Evolutionary conservation across 2,888 invertebrate species (phyloP), one percentile per base, ranked within the genome.

Genomic region (Mamestra brassicae): DNA sequence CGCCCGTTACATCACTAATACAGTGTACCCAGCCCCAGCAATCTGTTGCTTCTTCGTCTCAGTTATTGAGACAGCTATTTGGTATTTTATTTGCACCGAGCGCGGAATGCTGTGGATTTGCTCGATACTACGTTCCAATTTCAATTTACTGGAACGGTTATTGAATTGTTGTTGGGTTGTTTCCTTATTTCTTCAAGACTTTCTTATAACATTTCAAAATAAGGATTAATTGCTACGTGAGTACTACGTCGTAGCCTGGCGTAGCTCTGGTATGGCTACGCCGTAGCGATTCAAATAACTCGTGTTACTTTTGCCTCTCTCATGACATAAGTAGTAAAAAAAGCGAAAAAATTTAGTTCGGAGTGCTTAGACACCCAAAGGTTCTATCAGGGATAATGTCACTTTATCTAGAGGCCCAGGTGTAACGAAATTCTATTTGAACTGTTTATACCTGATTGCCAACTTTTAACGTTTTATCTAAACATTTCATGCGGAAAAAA

Each of bases 11-110:
- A 45, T 45, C 62, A 62, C 45, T 45, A 45, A 45, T 45, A 45
- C 45, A 15, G 45, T 78, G 66, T 74, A 60, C 62, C 58, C 71
- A 54, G 64, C 67, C 68, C 45, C 45, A 62, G 70, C 88, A 87
- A 88, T 85, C 88, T 88, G 88, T 88, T 88, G 88, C 89, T 87
- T 86, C 84, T 78, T 80, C 81, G 81, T 85, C 85, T 81, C 69
- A 80, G 86, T 88, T 90, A 92, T 90, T 90, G 91, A 90, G 88
- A 89, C 87, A 87, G 87, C 89, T 90, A 91, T 90, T 90, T 86
- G 82, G 82, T 87, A 87, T 89, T 90, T 90, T 92, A 90, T 91
- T 90, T 88, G 88, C 82, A 85, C 76, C 74, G 61, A 72, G 58
- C 67, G 52, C 79, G 82, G 68, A 74, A 81, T 81, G 81, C 70